A percentile compares a stretch with the other conserved stretches of the same genome.
phyloP scores from a whole-genome alignment of 2,797 vertebrate genomes.

The Chelon auratus region DNA sequence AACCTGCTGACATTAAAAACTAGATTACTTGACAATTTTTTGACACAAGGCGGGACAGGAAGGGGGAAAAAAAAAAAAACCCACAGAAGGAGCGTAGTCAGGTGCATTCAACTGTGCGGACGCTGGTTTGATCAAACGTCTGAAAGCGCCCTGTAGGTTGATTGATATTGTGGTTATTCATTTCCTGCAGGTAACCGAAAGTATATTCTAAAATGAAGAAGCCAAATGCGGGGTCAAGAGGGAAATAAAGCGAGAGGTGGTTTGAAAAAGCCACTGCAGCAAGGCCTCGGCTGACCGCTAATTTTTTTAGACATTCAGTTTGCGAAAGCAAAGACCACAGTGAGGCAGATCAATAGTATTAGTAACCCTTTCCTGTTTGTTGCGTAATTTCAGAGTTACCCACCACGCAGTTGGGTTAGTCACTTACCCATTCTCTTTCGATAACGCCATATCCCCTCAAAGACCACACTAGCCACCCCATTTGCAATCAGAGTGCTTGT shows the following conservation, averaged over 20 bases:
- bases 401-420: neutral
- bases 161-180: conserved; percentile 31
- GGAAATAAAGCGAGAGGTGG: neutral
- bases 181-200: conserved; percentile 43
- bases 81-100: too few relatives aligned
- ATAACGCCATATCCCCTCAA: conserved; percentile 17
- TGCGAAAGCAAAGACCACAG: conserved; percentile 25
- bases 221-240: neutral
- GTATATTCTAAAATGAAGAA: neutral
- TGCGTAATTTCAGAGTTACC: conserved; percentile 14
- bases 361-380: conserved; percentile 23
- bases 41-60: neutral
- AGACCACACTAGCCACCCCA: conserved; percentile 31
- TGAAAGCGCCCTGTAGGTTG: conserved; percentile 32
- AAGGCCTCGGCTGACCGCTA: conserved; percentile 10
- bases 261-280: conserved; percentile 24
- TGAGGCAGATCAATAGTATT: conserved; percentile 24
- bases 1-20: conserved; percentile 16
- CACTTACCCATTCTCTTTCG: conserved; percentile 2
- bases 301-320: neutral
- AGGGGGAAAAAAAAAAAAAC: neutral
- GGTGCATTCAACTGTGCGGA: neutral
- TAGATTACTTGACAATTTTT: neutral
- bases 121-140: conserved; percentile 20
- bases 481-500: conserved; percentile 38